Conservation (phyloP, 2,797 vertebrate genomes). For the Tympanoctomys barrerae region DNA sequence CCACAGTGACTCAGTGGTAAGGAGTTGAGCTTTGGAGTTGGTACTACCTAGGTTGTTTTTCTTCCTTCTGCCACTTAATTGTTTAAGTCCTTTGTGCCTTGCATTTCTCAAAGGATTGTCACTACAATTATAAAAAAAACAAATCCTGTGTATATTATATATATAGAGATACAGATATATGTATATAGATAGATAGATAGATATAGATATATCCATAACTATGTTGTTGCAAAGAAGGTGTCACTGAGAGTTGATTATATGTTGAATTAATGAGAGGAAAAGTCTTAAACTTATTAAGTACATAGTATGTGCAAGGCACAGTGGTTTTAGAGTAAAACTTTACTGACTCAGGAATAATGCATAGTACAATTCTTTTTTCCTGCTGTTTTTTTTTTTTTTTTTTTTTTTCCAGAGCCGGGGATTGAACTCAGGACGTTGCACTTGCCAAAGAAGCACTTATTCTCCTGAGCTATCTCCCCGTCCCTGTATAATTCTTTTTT, state of each 20-base stretch:
- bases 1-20: neutral
- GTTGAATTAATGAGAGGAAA: neutral
- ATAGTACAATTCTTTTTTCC: neutral
- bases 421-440: too few species aligned
- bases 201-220: neutral
- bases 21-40: neutral
- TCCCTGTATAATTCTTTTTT: too few species aligned
- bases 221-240: neutral
- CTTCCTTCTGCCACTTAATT: neutral
- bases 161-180: too few species aligned
- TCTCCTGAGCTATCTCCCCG: too few species aligned
- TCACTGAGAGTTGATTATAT: neutral
- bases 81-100: conserved; percentile 11
- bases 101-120: neutral
- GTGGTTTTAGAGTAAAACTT: neutral
- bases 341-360: neutral
- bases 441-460: too few species aligned
- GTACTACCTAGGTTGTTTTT: neutral
- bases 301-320: neutral
- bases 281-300: conserved; percentile 7
- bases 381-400: too few species aligned
- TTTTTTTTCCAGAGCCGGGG: too few species aligned
- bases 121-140: neutral
- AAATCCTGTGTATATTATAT: too few species aligned
- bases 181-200: too few species aligned